These are phyloP conservation scores for Adoxophyes honmai DNA, from an alignment of 1,140 invertebrate genomes.

Conservation along the genomic window DNA sequence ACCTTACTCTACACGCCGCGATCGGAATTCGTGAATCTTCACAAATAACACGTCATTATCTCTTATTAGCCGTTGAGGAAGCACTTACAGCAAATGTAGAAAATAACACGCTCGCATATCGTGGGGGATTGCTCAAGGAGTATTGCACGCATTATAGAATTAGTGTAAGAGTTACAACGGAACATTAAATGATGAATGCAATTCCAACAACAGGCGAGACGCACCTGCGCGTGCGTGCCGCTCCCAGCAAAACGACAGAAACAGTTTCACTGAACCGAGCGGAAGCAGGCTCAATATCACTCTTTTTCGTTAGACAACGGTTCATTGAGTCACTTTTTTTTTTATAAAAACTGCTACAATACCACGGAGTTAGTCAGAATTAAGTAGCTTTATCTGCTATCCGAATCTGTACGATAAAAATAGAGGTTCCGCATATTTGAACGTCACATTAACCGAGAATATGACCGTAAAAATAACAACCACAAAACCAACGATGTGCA, in stretches of 20 bases:
- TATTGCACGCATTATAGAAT: conserved; percentile 46
- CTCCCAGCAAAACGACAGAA: background rate
- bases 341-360: too few species aligned
- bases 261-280: background rate
- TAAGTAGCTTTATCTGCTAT: too few species aligned
- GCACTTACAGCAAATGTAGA: conserved; percentile 59
- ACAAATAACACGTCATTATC: conserved; percentile 65
- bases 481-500: conserved; percentile 59
- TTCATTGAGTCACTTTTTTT: too few species aligned
- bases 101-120: conserved; percentile 48
- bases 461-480: conserved; percentile 48
- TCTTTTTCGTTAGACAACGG: too few species aligned
- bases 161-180: conserved; percentile 24
- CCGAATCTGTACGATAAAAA: too few species aligned
- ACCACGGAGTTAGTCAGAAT: too few species aligned
- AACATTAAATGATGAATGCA: conserved; percentile 16
- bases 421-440: conserved; percentile 10
- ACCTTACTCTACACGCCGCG: conserved; percentile 44
- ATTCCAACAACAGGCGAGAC: background rate
- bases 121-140: conserved; percentile 37
- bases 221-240: background rate
- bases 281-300: too few species aligned
- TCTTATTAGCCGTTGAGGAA: conserved; percentile 64
- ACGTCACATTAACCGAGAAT: conserved; percentile 30
- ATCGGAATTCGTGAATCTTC: conserved; percentile 68